A percentile compares a stretch with the other conserved stretches of the same genome.
Evolutionary conservation across 2,113 vertebrate species (phyloP).

Genomic region (Hippolais icterina): DNA sequence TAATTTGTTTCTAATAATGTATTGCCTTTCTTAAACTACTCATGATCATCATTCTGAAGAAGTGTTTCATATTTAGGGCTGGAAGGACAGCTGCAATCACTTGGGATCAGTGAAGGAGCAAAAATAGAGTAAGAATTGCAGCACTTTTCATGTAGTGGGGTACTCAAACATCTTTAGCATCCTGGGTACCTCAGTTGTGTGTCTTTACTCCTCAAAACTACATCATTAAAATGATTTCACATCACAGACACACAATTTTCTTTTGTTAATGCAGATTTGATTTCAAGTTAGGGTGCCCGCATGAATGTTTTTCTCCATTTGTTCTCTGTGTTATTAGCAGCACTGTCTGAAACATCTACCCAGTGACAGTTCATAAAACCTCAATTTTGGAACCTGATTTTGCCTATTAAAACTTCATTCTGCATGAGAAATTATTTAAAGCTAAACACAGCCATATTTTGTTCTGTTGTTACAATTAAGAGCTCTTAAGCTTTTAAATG

Average conservation of each 20-base stretch:
- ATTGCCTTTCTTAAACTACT: neutral
- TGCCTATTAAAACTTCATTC: neutral
- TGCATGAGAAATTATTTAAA: neutral
- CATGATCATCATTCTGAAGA: neutral
- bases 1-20: neutral
- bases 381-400: neutral
- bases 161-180: neutral
- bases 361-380: neutral
- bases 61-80: neutral
- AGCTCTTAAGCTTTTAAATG: slow-evolving; percentile 30
- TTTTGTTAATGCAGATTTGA: neutral
- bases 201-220: neutral
- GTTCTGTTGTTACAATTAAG: neutral
- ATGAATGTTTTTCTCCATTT: neutral
- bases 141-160: neutral
- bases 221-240: neutral
- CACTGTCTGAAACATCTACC: neutral
- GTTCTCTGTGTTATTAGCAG: neutral
- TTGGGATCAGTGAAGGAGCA: neutral
- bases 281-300: neutral
- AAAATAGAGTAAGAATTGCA: neutral
- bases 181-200: neutral
- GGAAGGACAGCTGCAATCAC: neutral
- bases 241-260: neutral
- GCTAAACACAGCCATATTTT: neutral